Evolutionary conservation across 2,797 vertebrate genomes (phyloP), one percentile per base, ranked within the genome.

Genomic region (Nannoperca obscura): DNA sequence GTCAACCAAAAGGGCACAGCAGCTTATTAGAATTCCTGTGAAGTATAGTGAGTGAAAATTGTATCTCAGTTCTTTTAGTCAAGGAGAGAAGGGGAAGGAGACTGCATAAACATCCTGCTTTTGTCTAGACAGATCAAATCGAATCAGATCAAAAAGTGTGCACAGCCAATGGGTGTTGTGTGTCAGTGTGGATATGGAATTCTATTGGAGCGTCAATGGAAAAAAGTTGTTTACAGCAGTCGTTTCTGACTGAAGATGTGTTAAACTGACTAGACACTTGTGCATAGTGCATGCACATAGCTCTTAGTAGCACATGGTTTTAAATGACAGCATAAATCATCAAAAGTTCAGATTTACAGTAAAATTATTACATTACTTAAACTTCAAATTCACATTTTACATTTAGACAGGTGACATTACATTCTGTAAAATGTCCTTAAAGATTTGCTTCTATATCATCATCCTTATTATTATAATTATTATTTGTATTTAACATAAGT

Each of bases 121-220:
- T 54, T 14, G 64, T 69, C 54, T 50, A 40, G 54, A 70, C 64
- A 50, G 15, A 46, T 61, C 63, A 32, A 55, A 58, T 53, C 44
- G 19, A 17, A 68, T 57, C 40, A 60, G n/a, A 74, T 65, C 36
- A 59, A 34, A 68, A 10, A 57, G 46, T 57, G 24, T 20, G 32
- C 40, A 17, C 38, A n/a, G 52, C 20, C 50, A 27, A 0, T 10
- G 2, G 36, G 20, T 61, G 40, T 12, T 27, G 27, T 22, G 36
- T 59, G 19, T 64, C 42, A 30, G 11, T 40, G 22, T 65, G 38
- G 24, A 55, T 65, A 5, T 53, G 54, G 32, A 40, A 13, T 49
- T 22, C 20, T 58, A 64, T 15, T 62, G 9, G 1, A 53, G 49
- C 52, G 24, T 38, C n/a, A 64, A 1, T 32, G 19, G 17, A 8